These are phyloP conservation scores for Cosmorhoe ocellata DNA, from an alignment of 2,888 invertebrate genomes.

Conservation along the genomic window DNA sequence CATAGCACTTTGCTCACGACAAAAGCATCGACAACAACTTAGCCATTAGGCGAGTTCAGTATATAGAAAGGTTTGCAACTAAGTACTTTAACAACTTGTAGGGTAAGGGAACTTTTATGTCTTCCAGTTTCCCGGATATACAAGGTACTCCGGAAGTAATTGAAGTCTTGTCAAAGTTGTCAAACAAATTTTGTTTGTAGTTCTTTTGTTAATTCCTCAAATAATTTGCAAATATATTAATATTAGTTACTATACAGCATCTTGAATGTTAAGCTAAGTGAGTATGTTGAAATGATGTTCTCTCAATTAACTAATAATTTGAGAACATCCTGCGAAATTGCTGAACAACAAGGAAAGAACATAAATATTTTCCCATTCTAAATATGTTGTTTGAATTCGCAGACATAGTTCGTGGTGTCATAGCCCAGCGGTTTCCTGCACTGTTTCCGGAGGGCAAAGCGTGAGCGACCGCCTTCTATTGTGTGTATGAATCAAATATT, in stretches of 20 bases:
- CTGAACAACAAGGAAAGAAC: not conserved
- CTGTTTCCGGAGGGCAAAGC: slow-evolving; percentile 58
- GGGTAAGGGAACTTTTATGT: slow-evolving; percentile 25
- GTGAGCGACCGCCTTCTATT: slow-evolving; percentile 41
- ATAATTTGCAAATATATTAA: not conserved
- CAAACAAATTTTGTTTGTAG: not conserved
- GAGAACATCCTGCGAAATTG: not conserved
- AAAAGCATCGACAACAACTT: slow-evolving; percentile 5
- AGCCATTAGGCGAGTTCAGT: slow-evolving; percentile 10
- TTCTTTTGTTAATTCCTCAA: not conserved
- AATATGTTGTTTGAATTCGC: slow-evolving; percentile 19
- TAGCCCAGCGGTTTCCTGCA: slow-evolving; percentile 59
- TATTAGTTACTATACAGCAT: too few species aligned
- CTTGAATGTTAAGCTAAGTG: too few species aligned
- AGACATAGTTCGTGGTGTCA: slow-evolving; percentile 42
- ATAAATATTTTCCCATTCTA: slow-evolving; percentile 1
- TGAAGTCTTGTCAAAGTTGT: slow-evolving; percentile 8
- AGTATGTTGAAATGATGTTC: too few species aligned
- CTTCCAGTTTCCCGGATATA: slow-evolving; percentile 18
- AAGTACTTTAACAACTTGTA: slow-evolving; percentile 13
- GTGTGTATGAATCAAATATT: slow-evolving; percentile 27
- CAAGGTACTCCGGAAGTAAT: slow-evolving; percentile 12
- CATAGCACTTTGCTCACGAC: not conserved
- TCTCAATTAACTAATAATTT: too few species aligned
- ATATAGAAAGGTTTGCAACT: slow-evolving; percentile 17